Evolutionary conservation across 2,113 vertebrate genomes (phyloP).

Genomic region (Fukomys damarensis): DNA sequence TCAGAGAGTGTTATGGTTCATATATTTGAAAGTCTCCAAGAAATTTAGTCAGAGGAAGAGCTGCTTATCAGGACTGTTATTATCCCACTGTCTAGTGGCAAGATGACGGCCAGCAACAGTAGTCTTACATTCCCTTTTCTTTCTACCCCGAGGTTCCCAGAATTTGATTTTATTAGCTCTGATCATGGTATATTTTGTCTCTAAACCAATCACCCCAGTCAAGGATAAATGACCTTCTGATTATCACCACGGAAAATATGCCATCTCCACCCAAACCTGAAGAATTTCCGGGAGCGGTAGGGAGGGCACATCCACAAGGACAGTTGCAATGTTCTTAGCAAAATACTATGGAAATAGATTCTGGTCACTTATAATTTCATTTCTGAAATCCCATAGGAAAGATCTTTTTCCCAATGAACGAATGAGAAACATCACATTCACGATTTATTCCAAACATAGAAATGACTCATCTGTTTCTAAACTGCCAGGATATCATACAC

Average conservation of each 20-base stretch:
- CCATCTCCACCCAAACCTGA: neutral
- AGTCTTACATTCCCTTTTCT: neutral
- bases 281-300: neutral
- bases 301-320: neutral
- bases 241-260: neutral
- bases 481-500: neutral
- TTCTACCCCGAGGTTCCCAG: too few species aligned
- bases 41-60: neutral
- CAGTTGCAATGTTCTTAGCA: neutral
- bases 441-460: neutral
- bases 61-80: neutral
- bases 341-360: neutral
- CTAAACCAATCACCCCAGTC: neutral
- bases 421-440: neutral
- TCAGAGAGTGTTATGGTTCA: neutral
- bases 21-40: neutral
- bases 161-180: neutral
- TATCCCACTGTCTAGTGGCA: neutral
- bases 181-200: neutral
- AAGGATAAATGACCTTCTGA: neutral
- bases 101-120: neutral
- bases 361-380: neutral
- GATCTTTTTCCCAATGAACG: neutral
- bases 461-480: constrained; percentile 5
- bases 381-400: neutral